Base-by-base conservation (phyloP, 2,113 vertebrate species). In the Pseudolaguvia tuberculata region DNA sequence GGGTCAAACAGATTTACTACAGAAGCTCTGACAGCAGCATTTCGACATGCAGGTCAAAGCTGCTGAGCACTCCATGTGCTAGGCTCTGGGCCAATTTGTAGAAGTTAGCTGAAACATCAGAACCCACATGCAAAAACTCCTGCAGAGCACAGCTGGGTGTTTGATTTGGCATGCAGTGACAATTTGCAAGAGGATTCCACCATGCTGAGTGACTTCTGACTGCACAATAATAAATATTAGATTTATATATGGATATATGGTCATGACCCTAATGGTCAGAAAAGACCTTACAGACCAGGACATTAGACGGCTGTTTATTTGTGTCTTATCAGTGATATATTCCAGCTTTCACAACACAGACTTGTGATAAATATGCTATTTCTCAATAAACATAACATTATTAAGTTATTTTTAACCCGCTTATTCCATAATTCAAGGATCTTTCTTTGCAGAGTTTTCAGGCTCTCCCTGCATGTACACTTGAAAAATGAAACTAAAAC, bases 161-260 rank as follows among this genome's bases (percentile, higher is more conserved):
- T 76, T 76, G 29, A 35, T 39, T 69, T 76, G 65, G 65, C 65
- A 58, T 7, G 8, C 39, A 59, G 53, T 17, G 23, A 55, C 9
- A 20, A 69, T 69, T 58, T 53, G 18, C 29, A 51, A 5, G 42
- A 59, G 65, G 65, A 58, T 69, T 31, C 42, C 65, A 59, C 29
- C 27, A 69, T 35, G 27, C 42, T 50, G n/a, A 39, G 27, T 9
- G 29, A 51, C n/a, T 17, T 47, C 10, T 50, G 55, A 69, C 27
- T 20, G 42, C 50, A 76, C 55, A 59, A 69, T 58, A 71, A 71
- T 59, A 76, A 39, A 58, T 52, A 68, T 67, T 68, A 13, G 63
- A 12, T 75, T 66, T 58, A 27, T 2, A 6, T 23, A 53, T 27
- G 20, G 58, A 68, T 23, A 55, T 18, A 48, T 15, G 53, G 65